Conservation (phyloP, 2,113 vertebrate species). For the Actenoides lindsayi region DNA sequence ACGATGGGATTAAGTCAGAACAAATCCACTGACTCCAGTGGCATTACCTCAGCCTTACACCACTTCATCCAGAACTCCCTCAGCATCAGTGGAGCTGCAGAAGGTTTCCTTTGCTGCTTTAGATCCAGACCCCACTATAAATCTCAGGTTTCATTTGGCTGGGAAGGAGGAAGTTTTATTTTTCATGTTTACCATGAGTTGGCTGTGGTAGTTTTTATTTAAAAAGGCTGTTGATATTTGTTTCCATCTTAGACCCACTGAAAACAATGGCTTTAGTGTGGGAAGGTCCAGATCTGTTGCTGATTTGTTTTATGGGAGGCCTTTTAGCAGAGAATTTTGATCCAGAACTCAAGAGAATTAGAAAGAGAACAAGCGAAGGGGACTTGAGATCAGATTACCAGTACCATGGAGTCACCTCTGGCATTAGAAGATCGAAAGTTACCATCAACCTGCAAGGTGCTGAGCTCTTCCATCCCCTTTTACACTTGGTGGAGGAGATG, state of each 20-base stretch:
- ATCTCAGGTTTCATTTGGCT: slow-evolving; percentile 22
- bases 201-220: not conserved
- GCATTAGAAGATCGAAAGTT: not conserved
- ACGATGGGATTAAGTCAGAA: not conserved
- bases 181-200: not conserved
- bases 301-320: not conserved
- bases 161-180: not conserved
- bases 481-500: not conserved
- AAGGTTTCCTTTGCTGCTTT: slow-evolving; percentile 2
- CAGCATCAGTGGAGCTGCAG: not conserved
- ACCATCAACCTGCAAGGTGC: not conserved
- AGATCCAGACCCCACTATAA: slow-evolving; percentile 7
- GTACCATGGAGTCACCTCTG: not conserved
- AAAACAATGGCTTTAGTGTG: not conserved
- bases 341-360: not conserved
- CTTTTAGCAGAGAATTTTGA: not conserved
- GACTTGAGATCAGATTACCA: not conserved
- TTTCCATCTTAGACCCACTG: not conserved
- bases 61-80: not conserved
- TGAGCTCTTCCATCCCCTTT: not conserved
- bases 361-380: not conserved
- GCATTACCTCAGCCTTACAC: slow-evolving; percentile 27
- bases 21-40: not conserved
- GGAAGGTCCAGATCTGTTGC: not conserved
- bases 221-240: not conserved